A percentile compares a stretch with the other conserved stretches of the same genome.
Conservation (phyloP, 2,797 vertebrate genomes). For the Cacajao melanocephalus region DNA sequence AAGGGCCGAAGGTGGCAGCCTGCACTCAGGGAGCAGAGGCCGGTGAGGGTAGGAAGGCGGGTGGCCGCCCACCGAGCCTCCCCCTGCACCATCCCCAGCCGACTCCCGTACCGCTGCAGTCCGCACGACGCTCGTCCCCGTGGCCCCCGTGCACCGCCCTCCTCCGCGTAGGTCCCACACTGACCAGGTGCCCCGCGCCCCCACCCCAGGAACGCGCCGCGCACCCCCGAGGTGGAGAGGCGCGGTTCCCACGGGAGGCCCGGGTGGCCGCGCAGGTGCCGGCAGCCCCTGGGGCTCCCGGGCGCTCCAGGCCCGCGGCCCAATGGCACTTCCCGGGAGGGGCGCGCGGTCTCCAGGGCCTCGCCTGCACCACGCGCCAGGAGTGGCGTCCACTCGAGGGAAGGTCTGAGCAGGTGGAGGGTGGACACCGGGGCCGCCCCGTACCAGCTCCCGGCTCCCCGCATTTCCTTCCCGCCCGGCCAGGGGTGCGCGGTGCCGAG, state of each 20-base stretch:
- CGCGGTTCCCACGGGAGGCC: not conserved
- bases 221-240: too few species aligned
- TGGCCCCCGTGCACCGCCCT: too few species aligned
- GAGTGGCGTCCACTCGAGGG: too few species aligned
- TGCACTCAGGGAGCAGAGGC: not conserved
- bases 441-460: not conserved
- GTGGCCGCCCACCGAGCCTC: not conserved
- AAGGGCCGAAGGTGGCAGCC: not conserved
- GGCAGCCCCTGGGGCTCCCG: not conserved
- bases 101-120: not conserved
- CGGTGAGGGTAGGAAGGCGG: not conserved
- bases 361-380: not conserved
- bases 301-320: not conserved
- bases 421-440: not conserved
- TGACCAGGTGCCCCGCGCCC: not conserved
- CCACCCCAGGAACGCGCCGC: too few species aligned
- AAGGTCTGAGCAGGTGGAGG: not conserved
- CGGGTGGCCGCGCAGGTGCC: not conserved
- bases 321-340: not conserved
- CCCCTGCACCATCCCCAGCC: not conserved
- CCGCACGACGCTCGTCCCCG: not conserved
- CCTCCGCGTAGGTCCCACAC: not conserved
- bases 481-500: too few species aligned
- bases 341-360: too few species aligned
- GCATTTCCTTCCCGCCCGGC: not conserved